Evolutionary conservation across 2,888 invertebrate species (phyloP), one percentile per base, ranked within the genome.

Genomic region (Epinotia brunnichana): DNA sequence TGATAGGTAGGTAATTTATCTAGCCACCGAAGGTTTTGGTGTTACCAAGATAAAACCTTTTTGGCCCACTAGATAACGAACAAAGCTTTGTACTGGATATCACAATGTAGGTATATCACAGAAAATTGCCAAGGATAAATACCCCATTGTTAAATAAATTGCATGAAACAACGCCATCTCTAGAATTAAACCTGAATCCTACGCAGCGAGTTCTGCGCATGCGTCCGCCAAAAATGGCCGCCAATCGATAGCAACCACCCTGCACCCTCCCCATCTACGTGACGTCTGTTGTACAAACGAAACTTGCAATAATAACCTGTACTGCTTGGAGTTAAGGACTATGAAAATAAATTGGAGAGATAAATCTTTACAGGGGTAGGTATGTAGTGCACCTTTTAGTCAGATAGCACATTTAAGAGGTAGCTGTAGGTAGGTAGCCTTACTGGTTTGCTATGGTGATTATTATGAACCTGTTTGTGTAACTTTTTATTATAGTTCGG

Each of bases 161-260:
- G 39, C 56, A 69, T 61, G 44, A 66, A 66, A 76, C 83, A 90
- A 75, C 90, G 91, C 91, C 91, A 91, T 91, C 91, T 92, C 79
- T 88, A 76, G 76, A 74, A 71, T 78, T 74, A 77, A 67, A 59
- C n/a, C 69, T 81, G 79, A 80, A 83, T 82, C 78, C 59, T 61
- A 57, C 70, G 76, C 73, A 66, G 41, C 67, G 41, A 60, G 72
- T 13, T 7, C 70, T 29, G 82, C 90, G 91, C 92, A 87, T 87
- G 91, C 86, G 87, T 81, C 80, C 84, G 85, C 77, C 83, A 86
- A 90, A 90, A 81, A 92, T 92, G 92, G 92, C 92, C 80, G 88
- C 83, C 87, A 84, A 92, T 92, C 92, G 89, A 92, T 92, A 92
- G 79, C 21, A 80, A 79, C 90, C 91, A 88, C 91, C 91, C 90